Evolutionary conservation across 2,113 vertebrate genomes (phyloP).

Genomic region (Burhinus oedicnemus): DNA sequence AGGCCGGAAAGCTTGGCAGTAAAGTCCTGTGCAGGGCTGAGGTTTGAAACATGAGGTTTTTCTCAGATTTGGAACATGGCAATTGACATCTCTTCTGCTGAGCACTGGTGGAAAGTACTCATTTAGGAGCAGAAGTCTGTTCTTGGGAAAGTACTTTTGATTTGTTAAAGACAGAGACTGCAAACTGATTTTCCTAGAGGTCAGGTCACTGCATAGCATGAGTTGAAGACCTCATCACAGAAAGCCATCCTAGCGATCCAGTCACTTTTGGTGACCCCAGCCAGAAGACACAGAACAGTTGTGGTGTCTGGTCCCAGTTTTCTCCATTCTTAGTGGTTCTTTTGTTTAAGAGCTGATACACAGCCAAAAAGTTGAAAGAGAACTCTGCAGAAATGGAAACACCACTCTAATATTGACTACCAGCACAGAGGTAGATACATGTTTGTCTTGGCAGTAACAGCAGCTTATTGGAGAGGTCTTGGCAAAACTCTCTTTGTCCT

Average conservation of each 20-base stretch:
- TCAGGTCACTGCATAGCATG: not conserved
- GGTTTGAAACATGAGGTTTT: not conserved
- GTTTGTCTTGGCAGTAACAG: not conserved
- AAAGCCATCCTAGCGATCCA: not conserved
- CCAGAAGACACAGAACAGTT: not conserved
- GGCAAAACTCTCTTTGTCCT: not conserved
- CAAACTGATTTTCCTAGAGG: not conserved
- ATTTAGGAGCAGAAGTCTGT: not conserved
- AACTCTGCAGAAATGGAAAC: not conserved
- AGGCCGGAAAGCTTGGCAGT: not conserved
- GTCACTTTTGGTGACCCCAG: not conserved
- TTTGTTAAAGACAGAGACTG: not conserved
- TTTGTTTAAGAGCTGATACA: not conserved
- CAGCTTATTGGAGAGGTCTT: not conserved
- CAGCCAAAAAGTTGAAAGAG: not conserved
- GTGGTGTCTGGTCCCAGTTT: not conserved
- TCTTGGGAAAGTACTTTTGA: not conserved
- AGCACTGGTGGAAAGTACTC: not conserved
- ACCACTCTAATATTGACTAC: not conserved
- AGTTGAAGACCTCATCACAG: not conserved
- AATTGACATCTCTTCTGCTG: not conserved
- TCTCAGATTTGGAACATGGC: not conserved
- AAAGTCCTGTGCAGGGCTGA: not conserved
- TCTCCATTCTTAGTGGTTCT: not conserved
- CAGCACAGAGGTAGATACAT: not conserved